Evolutionary conservation across 2,113 vertebrate species (phyloP).

Genomic region (Ibidorhyncha struthersii): DNA sequence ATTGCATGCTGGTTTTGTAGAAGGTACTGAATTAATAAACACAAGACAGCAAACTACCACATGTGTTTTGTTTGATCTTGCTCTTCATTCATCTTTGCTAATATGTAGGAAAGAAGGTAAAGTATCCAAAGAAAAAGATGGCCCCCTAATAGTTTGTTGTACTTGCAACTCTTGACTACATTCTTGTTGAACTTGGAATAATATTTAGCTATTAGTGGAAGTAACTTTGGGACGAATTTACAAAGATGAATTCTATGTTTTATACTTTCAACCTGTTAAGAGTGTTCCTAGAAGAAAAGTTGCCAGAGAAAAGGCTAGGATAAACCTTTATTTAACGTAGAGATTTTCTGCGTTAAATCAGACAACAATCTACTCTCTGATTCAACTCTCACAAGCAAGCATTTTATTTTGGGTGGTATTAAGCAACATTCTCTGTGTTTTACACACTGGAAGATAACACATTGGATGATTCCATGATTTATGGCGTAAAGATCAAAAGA

Average conservation of each 20-base stretch:
- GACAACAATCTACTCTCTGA: neutral
- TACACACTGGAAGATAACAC: neutral
- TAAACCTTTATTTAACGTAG: neutral
- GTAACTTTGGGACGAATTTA: neutral
- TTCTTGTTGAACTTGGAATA: neutral
- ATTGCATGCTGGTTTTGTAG: neutral
- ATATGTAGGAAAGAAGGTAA: neutral
- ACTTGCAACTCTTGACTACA: neutral
- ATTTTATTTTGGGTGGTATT: neutral
- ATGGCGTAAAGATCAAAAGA: neutral
- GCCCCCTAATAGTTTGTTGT: neutral
- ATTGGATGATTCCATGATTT: neutral
- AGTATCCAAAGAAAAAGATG: neutral
- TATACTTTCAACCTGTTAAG: neutral
- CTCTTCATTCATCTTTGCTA: neutral
- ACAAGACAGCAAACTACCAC: neutral
- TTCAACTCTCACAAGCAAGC: neutral
- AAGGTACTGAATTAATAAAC: neutral
- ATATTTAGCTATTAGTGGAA: neutral
- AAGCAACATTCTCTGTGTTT: neutral
- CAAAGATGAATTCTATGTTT: neutral
- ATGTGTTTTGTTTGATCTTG: neutral
- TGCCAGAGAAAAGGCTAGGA: neutral
- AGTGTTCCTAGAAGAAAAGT: slow-evolving; percentile 13
- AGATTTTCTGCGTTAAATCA: slow-evolving; percentile 12